Evolutionary conservation across 2,113 vertebrate species (phyloP).

Genomic region (Egretta garzetta): DNA sequence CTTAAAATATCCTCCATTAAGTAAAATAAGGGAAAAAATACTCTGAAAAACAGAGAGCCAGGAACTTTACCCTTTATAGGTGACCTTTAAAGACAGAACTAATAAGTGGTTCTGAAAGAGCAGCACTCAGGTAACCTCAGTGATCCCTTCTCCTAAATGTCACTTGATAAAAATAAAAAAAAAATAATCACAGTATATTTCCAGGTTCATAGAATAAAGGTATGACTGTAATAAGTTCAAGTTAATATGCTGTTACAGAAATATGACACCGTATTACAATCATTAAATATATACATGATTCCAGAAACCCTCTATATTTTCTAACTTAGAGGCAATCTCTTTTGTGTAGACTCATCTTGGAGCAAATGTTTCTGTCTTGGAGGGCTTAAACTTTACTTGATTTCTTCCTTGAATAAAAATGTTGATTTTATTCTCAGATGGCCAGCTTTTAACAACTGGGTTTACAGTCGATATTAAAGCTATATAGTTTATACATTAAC

Average conservation of each 20-base stretch:
- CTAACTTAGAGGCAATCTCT: neutral
- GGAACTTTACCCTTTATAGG: slow-evolving; percentile 61
- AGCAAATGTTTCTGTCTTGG: neutral
- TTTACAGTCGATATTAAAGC: neutral
- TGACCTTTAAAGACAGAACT: slow-evolving; percentile 73
- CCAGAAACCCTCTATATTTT: neutral
- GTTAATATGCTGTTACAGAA: neutral
- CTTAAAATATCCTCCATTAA: slow-evolving; percentile 47
- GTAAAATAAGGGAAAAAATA: slow-evolving; percentile 5
- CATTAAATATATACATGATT: neutral
- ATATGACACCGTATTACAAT: neutral
- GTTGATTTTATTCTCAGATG: neutral
- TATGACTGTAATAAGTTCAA: neutral
- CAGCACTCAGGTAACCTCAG: slow-evolving; percentile 19
- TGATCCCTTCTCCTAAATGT: slow-evolving; percentile 56
- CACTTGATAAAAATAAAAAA: neutral
- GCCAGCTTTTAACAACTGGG: neutral
- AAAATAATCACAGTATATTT: neutral
- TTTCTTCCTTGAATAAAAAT: neutral
- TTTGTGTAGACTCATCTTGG: neutral
- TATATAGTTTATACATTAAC: neutral
- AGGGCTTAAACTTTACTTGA: neutral
- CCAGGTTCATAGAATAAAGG: neutral
- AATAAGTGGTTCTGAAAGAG: slow-evolving; percentile 52
- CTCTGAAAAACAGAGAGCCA: slow-evolving; percentile 32